phyloP scores from a whole-genome alignment of 2,888 invertebrate species.

The Synanthedon myopaeformis region DNA sequence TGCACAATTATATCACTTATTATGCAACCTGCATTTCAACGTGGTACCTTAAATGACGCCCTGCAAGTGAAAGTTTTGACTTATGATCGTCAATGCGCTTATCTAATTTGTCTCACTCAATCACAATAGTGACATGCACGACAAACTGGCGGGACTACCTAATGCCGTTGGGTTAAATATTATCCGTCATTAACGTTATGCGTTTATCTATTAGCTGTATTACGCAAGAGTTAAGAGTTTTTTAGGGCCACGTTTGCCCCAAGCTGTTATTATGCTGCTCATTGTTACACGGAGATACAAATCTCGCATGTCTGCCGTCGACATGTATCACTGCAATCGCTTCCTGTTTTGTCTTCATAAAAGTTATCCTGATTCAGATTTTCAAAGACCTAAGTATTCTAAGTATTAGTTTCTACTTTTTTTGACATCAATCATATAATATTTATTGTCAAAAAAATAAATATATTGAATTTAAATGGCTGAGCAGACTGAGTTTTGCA shows the following conservation, averaged over 20 bases:
- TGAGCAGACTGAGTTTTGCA: too few species aligned
- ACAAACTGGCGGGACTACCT: slow-evolving; percentile 22
- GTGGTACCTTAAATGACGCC: slow-evolving; percentile 18
- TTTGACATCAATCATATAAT: too few species aligned
- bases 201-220: slow-evolving; percentile 53
- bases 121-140: slow-evolving; percentile 30
- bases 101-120: slow-evolving; percentile 61
- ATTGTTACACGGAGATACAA: neutral
- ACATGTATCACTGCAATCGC: neutral
- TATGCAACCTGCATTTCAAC: neutral
- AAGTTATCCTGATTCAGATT: neutral
- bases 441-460: too few species aligned
- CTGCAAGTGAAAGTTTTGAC: slow-evolving; percentile 53
- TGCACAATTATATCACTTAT: neutral
- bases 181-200: slow-evolving; percentile 60
- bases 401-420: too few species aligned
- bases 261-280: slow-evolving; percentile 33
- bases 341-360: neutral
- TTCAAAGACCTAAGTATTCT: neutral
- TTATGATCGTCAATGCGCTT: slow-evolving; percentile 39
- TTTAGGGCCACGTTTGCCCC: slow-evolving; percentile 31
- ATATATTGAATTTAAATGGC: too few species aligned
- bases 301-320: neutral
- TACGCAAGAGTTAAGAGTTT: slow-evolving; percentile 34
- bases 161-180: slow-evolving; percentile 41